Base-by-base conservation (phyloP, 2,797 vertebrate genomes). In the Sorex maritimensis region DNA sequence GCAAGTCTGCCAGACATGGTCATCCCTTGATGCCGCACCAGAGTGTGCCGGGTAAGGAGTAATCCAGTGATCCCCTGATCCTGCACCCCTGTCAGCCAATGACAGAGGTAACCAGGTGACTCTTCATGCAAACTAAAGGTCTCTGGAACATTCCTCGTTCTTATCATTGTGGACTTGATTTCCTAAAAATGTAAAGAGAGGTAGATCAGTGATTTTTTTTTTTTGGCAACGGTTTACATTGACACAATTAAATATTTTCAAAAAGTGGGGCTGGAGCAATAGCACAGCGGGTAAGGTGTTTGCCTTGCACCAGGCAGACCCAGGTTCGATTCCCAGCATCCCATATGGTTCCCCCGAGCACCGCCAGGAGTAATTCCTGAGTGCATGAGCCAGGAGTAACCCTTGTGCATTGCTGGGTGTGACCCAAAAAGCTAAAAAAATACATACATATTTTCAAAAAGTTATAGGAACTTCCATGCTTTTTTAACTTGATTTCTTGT, bases 161-260 rank as follows among this genome's bases (percentile, higher is more conserved):
- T 85, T 67, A 41, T 67, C 77, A 23, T 65, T 79, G 23, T 52
- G 71, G 74, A 78, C 19, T 68, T 13, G 19, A 38, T 12, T 73
- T 4, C 28, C 23, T 28, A 71, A 82, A 77, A 86, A 71, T 65
- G 28, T 24, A 81, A 80, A 55, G n/a, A 85, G 80, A 88, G 81
- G 90, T 34, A 94, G 38, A 69, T 30, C 13, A 78, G 79, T 63
- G 65, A 41, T 28, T 78, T 55, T 41, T 28, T 79, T 63, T 61
- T 61, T 61, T 83, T 49, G 6, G 9, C 55, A 67, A 67, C 19
- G 30, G 84, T 84, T 80, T 65, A 63, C 67, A 89, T 92, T 85
- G 46, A 46, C 5, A 3, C 52, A 49, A 44, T 49, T 78, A 68
- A 71, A n/a, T 72, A 84, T 81, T 81, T 93, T 67, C 38, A 4